Evolutionary conservation across 2,113 vertebrate genomes (phyloP), one percentile per base, ranked within the genome.

Genomic region (Bambusicola thoracicus): DNA sequence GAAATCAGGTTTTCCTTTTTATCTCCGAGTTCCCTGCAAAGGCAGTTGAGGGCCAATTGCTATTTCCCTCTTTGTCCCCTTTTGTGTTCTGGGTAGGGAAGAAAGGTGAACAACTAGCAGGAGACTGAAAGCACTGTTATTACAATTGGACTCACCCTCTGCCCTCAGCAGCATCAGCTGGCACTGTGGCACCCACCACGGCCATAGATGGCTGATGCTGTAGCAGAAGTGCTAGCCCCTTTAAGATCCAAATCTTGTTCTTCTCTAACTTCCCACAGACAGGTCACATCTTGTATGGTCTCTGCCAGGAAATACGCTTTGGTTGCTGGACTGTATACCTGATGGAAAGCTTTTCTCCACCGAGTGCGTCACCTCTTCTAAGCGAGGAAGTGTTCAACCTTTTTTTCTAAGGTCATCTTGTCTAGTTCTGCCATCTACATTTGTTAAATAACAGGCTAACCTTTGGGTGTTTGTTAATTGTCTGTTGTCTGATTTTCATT

Each of bases 311-410:
- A 84, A 44, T 21, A 30, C 8, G 32, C 3, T 6, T 15, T 12
- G 21, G 4, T 17, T n/a, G 32, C 0, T 1, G 30, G 22, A 17
- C 32, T 55, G 21, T 65, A 32, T 48, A n/a, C 25, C 56, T 1
- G 1, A 5, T 25, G 27, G 12, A 34, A 18, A 84, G 22, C 24
- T 11, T 55, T 38, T 48, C 14, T 36, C 24, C 1, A 2, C 8
- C 13, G 44, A 56, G n/a, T 1, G 0, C 41, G 21, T 30, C 34
- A 10, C 18, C 6, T 8, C 48, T 80, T 74, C n/a, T 13, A 74
- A 83, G 38, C 32, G 32, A 89, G 24, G 44, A 86, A 59, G 12
- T 25, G 16, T 32, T 58, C 62, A 16, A 36, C 40, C 20, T 69
- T 65, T 34, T 55, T 32, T 34, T 69, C 48, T 17, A 34, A 85